These are phyloP conservation scores for Gallinago stenura DNA, from an alignment of 2,797 vertebrate species.

Conservation along the genomic window DNA sequence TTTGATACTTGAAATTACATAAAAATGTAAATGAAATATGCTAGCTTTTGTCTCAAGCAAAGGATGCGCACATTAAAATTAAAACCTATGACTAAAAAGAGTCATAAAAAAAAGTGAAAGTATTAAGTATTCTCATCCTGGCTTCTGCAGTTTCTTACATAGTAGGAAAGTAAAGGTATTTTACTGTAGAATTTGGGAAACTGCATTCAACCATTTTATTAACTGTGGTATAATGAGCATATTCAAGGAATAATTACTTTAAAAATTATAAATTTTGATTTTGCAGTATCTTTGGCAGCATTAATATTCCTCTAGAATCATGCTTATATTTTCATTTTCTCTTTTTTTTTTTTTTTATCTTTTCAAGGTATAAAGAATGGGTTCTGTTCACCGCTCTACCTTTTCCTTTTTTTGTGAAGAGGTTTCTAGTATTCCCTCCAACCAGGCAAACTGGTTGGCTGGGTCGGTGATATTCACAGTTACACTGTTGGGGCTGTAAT, in stretches of 20 bases:
- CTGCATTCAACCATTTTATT: not conserved
- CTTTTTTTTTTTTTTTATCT: not conserved
- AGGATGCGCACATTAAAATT: not conserved
- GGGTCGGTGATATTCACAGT: conserved; percentile 90
- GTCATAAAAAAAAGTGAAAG: not conserved
- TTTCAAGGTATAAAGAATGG: not conserved
- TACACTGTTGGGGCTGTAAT: conserved; percentile 88
- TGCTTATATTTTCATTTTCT: not conserved
- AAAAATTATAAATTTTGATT: not conserved
- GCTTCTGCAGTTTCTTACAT: not conserved
- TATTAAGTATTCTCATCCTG: not conserved
- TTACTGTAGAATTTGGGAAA: not conserved
- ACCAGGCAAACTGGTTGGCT: conserved; percentile 90
- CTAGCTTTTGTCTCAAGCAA: not conserved
- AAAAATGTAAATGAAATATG: not conserved
- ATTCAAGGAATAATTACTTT: not conserved
- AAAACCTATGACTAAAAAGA: not conserved
- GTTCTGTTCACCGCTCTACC: conserved; percentile 65
- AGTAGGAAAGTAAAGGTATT: not conserved
- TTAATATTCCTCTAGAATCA: not conserved
- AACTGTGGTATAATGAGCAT: not conserved
- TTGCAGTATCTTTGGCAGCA: not conserved
- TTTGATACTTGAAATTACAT: not conserved
- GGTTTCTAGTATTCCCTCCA: conserved; percentile 83
- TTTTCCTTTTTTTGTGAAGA: conserved; percentile 83